Percentiles rank a stretch among this genome's conserved stretches.
Evolutionary conservation across 2,888 invertebrate genomes (phyloP).

Genomic region (Pachycephus smyrnensis): DNA sequence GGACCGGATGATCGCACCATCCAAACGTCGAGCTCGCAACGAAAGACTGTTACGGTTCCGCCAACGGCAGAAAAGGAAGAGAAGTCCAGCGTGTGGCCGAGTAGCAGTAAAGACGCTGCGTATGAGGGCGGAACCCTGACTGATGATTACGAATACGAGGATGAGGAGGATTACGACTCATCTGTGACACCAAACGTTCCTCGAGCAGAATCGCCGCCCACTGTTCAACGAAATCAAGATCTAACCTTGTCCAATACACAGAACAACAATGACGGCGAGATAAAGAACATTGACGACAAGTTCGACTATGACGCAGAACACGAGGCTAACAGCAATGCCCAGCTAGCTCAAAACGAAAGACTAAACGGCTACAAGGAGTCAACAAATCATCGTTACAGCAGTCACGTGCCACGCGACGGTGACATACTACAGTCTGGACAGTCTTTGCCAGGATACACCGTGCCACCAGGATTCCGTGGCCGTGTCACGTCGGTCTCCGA

Average conservation of each 20-base stretch:
- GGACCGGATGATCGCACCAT: not conserved
- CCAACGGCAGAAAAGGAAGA: not conserved
- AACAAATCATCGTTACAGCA: constrained; percentile 74
- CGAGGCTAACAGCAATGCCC: not conserved
- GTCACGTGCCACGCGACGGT: constrained; percentile 71
- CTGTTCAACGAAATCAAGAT: not conserved
- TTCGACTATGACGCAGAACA: not conserved
- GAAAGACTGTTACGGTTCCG: not conserved
- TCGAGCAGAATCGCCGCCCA: not conserved
- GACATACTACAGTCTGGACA: constrained; percentile 76
- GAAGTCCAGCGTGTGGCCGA: not conserved
- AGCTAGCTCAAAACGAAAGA: constrained; percentile 23
- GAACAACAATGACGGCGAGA: not conserved
- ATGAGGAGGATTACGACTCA: constrained; percentile 67
- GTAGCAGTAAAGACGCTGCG: not conserved
- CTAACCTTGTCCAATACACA: not conserved
- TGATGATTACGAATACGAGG: constrained; percentile 70
- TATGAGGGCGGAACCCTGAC: not conserved
- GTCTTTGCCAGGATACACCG: constrained; percentile 75
- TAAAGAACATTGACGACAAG: not conserved
- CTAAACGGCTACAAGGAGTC: constrained; percentile 36
- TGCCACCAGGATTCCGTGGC: constrained; percentile 78
- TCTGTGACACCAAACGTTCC: not conserved
- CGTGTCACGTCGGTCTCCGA: constrained; percentile 75
- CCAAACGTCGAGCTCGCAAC: not conserved